These are phyloP conservation scores for Poecilia velifera DNA, from an alignment of 2,797 vertebrate genomes.

Conservation along the genomic window DNA sequence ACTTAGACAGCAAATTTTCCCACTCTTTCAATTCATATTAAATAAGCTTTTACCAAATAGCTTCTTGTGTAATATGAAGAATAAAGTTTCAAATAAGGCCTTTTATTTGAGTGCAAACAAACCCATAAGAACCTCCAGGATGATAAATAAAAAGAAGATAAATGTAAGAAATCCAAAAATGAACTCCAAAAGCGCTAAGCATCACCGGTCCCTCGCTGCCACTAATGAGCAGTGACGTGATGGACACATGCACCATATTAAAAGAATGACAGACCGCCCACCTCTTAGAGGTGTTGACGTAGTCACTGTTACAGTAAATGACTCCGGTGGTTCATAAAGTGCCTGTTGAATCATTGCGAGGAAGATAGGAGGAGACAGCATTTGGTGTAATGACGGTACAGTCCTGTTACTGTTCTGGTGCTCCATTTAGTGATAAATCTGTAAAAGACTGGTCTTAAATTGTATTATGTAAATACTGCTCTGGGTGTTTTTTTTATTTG, in stretches of 20 bases:
- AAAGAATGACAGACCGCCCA: constrained; percentile 26
- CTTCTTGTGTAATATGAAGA: too few relatives aligned
- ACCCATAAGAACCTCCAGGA: too few relatives aligned
- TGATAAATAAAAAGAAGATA: background rate
- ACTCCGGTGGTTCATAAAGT: background rate
- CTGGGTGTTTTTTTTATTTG: constrained; percentile 32
- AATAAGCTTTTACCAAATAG: background rate
- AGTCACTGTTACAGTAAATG: background rate
- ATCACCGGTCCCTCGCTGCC: constrained; percentile 3
- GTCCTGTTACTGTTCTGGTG: constrained; percentile 42
- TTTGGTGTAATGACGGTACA: constrained; percentile 36
- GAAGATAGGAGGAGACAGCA: constrained; percentile 36
- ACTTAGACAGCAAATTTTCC: background rate
- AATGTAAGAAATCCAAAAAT: constrained; percentile 16
- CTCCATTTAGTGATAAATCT: constrained; percentile 60
- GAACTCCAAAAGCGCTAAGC: background rate
- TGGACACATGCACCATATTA: constrained; percentile 8
- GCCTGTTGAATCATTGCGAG: constrained; percentile 22
- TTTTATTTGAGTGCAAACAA: background rate
- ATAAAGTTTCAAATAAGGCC: background rate
- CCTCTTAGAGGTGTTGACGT: constrained; percentile 1
- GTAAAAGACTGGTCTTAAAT: constrained; percentile 40
- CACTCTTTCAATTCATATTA: background rate
- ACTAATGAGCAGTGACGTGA: constrained; percentile 18
- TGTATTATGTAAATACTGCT: constrained; percentile 65